Evolutionary conservation across 2,113 vertebrate species (phyloP), one percentile per base, ranked within the genome.

Genomic region (Choloepus hoffmanni): DNA sequence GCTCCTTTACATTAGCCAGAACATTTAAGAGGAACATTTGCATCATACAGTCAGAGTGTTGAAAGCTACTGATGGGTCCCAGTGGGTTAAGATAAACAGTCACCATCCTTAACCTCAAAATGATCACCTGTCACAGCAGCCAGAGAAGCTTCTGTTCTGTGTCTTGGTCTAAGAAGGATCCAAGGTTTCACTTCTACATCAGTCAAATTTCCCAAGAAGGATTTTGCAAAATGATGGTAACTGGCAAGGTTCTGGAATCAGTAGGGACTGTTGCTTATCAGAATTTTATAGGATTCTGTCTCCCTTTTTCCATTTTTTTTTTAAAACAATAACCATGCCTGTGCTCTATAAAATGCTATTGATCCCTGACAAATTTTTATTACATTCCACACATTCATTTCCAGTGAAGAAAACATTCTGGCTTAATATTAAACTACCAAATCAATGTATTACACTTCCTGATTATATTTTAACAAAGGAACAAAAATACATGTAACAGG

Each of bases 361-460:
- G 92, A 36, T 83, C 23, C 19, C 2, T 96, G 50, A 85, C 21
- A 79, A 0, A 55, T 93, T 50, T 93, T 94, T 74, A 88, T 94
- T 96, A 74, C 53, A 94, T 92, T 91, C 85, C 84, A 67, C 85
- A 24, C 76, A 89, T 62, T 94, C 95, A 96, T 91, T 96, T 33
- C 53, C 78, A 60, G 84, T 90, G 8, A 95, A 70, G 7, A 58
- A 84, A 93, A 55, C 76, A 55, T 96, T 89, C 92, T 94, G 13
- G 36, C 85, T 96, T 97, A 90, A 89, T 93, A 93, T 98, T 96
- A 90, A 97, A 36, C 28, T 84, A 87, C 77, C 5, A 21, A 95
- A 96, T 95, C 48, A 94, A 83, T 81, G 76, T 84, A 65, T 63
- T 85, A 67, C 15, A 18, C 45, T 72, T 94, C 4, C 70, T 77